A percentile compares a stretch with the other conserved stretches of the same genome.
These are phyloP conservation scores for Heteromormyrus szaboi DNA, from an alignment of 2,797 vertebrate genomes.

Conservation along the genomic window DNA sequence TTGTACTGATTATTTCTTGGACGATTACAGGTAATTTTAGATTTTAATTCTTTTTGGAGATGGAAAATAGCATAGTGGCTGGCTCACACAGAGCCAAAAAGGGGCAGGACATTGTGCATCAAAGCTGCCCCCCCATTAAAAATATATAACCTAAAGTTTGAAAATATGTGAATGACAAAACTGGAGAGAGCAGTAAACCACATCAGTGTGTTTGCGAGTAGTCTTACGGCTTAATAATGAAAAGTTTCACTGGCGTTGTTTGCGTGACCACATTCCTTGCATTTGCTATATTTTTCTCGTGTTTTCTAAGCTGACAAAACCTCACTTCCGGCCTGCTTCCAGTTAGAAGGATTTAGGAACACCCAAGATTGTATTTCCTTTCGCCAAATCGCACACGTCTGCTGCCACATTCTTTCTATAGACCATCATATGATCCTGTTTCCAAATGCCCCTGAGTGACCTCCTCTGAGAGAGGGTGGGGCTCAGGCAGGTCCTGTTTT, in stretches of 20 bases:
- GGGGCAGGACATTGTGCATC: not conserved
- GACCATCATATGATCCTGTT: not conserved
- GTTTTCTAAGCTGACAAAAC: not conserved
- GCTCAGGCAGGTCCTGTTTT: not conserved
- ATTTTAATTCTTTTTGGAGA: not conserved
- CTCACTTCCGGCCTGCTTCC: not conserved
- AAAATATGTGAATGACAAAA: not conserved
- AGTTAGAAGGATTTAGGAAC: not conserved
- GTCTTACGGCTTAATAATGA: not conserved
- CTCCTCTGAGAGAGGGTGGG: not conserved
- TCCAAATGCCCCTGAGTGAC: not conserved
- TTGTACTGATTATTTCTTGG: too few species aligned
- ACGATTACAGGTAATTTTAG: not conserved
- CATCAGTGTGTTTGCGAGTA: not conserved
- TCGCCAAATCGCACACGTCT: not conserved
- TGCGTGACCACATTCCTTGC: not conserved
- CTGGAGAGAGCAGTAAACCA: not conserved
- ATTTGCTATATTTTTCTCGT: not conserved
- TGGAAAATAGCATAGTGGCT: too few species aligned
- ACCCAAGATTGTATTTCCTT: not conserved
- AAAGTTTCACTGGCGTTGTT: not conserved
- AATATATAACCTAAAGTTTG: not conserved
- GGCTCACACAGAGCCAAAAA: not conserved
- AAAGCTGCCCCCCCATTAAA: not conserved
- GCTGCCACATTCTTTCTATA: not conserved